Evolutionary conservation across 2,888 invertebrate genomes (phyloP).

Genomic region (Bugulina stolonifera): DNA sequence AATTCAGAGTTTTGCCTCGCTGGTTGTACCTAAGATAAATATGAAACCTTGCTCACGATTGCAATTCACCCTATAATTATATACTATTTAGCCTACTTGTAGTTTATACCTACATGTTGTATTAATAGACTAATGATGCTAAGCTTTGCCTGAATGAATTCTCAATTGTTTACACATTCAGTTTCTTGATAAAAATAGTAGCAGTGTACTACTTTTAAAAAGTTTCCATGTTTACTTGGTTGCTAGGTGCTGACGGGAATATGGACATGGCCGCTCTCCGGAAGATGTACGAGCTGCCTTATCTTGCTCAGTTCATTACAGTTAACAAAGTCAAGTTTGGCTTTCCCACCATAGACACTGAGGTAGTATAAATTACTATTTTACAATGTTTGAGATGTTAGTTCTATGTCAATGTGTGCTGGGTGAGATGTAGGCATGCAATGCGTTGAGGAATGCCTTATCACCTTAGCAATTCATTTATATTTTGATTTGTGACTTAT

Average conservation of each 20-base stretch:
- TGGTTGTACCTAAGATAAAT: no score
- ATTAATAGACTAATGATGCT: no score
- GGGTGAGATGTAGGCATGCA: not conserved
- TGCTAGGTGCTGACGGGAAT: not conserved
- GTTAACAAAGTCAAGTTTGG: constrained; percentile 11
- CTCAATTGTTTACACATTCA: no score
- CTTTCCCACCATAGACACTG: constrained; percentile 6
- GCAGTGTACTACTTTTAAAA: not conserved
- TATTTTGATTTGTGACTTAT: constrained; percentile 18
- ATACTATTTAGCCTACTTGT: no score
- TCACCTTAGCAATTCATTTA: not conserved
- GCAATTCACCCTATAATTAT: no score
- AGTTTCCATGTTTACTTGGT: not conserved
- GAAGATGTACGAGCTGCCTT: constrained; percentile 10
- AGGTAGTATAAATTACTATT: no score
- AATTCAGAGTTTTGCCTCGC: no score
- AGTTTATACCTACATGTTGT: no score
- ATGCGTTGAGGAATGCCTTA: not conserved
- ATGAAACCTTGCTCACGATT: no score
- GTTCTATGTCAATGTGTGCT: not conserved
- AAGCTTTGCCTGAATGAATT: no score
- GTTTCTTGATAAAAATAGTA: no score
- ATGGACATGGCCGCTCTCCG: not conserved
- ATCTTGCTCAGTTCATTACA: constrained; percentile 20
- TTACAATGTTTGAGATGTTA: no score